These are phyloP conservation scores for Magallana angulata DNA, from an alignment of 1,140 invertebrate species.

Conservation along the genomic window DNA sequence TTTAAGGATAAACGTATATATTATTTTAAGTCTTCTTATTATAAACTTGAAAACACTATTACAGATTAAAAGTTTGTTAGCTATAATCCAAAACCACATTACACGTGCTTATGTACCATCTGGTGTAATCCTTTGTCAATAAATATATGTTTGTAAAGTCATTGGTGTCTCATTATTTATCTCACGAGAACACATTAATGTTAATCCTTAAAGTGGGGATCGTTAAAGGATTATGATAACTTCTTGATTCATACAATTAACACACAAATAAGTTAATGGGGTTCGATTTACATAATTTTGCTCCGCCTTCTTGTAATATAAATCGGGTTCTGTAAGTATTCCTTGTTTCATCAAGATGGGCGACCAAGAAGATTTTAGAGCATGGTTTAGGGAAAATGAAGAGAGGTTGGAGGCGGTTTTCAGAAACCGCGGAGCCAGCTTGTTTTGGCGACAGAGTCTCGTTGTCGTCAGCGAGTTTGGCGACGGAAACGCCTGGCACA, in stretches of 20 bases:
- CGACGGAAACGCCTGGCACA: background rate
- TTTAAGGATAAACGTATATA: background rate
- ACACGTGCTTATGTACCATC: background rate
- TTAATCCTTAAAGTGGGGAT: background rate
- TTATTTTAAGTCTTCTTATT: no score
- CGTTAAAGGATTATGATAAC: constrained; percentile 7
- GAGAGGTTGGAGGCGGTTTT: background rate
- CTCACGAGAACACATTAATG: background rate
- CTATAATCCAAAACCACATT: background rate
- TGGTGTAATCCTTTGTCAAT: background rate
- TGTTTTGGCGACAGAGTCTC: constrained; percentile 14
- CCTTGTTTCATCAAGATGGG: background rate
- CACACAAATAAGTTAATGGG: background rate
- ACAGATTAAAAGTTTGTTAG: no score
- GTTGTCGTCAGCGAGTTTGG: background rate
- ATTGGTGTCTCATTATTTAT: constrained; percentile 3
- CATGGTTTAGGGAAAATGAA: background rate
- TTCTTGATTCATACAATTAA: constrained; percentile 7
- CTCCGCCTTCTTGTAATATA: constrained; percentile 10
- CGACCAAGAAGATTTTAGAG: background rate
- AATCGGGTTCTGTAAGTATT: constrained; percentile 2
- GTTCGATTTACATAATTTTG: constrained; percentile 11
- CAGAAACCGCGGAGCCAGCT: background rate
- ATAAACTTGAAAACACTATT: no score
- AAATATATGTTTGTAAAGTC: background rate